Conservation (phyloP, 1,140 invertebrate species). For the Drosophila serrata region DNA sequence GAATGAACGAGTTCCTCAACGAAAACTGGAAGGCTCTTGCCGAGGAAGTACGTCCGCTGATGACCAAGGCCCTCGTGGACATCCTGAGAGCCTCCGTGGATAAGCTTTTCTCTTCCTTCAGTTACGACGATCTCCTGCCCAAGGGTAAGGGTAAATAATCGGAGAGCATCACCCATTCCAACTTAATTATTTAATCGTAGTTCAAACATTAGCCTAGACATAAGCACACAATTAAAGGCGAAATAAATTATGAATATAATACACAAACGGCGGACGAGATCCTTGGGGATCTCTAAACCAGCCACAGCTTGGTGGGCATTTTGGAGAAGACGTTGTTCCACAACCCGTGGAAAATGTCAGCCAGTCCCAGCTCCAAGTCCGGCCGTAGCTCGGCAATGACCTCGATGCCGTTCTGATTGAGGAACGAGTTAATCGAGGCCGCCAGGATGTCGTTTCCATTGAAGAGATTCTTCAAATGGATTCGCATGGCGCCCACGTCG, state of each 20-base stretch:
- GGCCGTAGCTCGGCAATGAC: slow-evolving; percentile 94
- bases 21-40: slow-evolving; percentile 87
- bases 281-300: slow-evolving; percentile 77
- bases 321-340: slow-evolving; percentile 92
- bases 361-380: slow-evolving; percentile 90
- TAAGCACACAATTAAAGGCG: slow-evolving; percentile 39
- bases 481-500: slow-evolving; percentile 86
- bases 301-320: slow-evolving; percentile 91
- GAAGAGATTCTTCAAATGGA: slow-evolving; percentile 87
- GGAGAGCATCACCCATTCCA: background rate
- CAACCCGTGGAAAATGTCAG: slow-evolving; percentile 91
- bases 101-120: slow-evolving; percentile 83
- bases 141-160: slow-evolving; percentile 12
- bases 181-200: slow-evolving; percentile 48
- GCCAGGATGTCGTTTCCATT: slow-evolving; percentile 87
- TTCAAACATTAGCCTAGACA: slow-evolving; percentile 40
- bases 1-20: slow-evolving; percentile 88
- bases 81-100: slow-evolving; percentile 88
- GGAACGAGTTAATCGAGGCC: slow-evolving; percentile 86
- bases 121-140: slow-evolving; percentile 76
- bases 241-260: slow-evolving; percentile 70
- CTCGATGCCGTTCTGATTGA: slow-evolving; percentile 93
- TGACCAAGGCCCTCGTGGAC: slow-evolving; percentile 86
- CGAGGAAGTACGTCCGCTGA: slow-evolving; percentile 87
- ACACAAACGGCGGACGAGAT: slow-evolving; percentile 4